These are phyloP conservation scores for Andrena chrysosceles DNA, from an alignment of 2,888 invertebrate genomes.

Conservation along the genomic window DNA sequence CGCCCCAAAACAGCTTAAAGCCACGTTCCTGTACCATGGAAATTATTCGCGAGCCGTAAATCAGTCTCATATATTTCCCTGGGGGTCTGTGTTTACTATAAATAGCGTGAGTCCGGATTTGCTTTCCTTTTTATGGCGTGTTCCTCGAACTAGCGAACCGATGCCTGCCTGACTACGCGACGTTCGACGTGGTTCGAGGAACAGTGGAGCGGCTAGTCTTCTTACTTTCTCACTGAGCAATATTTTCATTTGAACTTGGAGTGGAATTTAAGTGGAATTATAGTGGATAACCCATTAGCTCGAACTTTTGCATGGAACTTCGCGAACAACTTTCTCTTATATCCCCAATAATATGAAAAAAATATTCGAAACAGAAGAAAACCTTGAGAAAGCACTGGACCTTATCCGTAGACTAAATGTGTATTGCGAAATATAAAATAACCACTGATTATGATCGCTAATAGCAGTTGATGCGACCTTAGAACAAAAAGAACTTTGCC, in stretches of 20 bases:
- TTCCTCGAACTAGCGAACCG: background rate
- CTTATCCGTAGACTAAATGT: too few species aligned
- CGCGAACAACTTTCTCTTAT: background rate
- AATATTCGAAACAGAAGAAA: background rate
- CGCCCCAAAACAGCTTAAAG: background rate
- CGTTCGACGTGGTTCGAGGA: slow-evolving; percentile 26
- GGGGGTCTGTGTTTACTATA: background rate
- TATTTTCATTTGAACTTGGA: background rate
- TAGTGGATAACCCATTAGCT: too few species aligned
- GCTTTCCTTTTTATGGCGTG: background rate
- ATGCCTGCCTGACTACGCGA: slow-evolving; percentile 5
- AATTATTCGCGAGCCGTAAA: slow-evolving; percentile 15
- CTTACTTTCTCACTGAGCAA: too few species aligned
- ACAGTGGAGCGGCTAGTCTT: slow-evolving; percentile 16
- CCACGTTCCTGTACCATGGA: background rate
- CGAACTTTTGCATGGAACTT: background rate
- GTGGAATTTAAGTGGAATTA: background rate
- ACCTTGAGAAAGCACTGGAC: too few species aligned
- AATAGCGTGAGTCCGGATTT: background rate
- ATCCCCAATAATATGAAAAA: background rate
- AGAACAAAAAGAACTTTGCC: too few species aligned
- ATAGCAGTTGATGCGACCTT: too few species aligned
- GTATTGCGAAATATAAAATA: too few species aligned
- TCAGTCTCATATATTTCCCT: background rate
- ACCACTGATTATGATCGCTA: too few species aligned